Base-by-base conservation (phyloP, 2,888 invertebrate species). In the Andrena minutula region DNA sequence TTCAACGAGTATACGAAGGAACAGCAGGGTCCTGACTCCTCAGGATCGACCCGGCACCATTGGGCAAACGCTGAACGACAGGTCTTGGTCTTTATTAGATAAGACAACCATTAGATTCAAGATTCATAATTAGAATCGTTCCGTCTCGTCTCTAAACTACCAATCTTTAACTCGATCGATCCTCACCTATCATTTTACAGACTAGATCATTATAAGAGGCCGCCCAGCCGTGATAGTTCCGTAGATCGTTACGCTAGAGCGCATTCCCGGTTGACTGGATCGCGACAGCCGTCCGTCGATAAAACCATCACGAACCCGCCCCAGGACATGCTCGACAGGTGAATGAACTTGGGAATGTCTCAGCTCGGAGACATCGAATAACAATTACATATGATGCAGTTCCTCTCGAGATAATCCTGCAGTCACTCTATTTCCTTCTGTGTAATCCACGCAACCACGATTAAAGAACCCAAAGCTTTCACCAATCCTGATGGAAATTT, bases 141-240 rank as follows among this genome's bases (percentile, higher is more conserved):
- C 30, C 20, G 30, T 23, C 49, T 49, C 30, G 2, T 5, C 16
- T 53, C 16, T 23, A 26, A 41, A 35, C n/a, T 28, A 26, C n/a
- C 20, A 10, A 35, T 58, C 26, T 68, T 8, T 60, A 60, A 63
- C 41, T 41, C 8, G 35, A 53, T 26, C 66, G 32, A 56, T 49
- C 10, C 23, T 26, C 20, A 49, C 5, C 20, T 26, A 7, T 70
- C 61, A 10, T 58, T 78, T 89, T 83, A n/a, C 95, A 96, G 94
- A 95, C 97, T 98, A 93, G 99, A 99, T 94, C 99, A 99, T 93
- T 99, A 99, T 94, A 98, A 98, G 94, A 95, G 97, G 93, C 98
- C 98, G 71, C 98, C 98, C 0, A 98, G 98, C 94, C 95, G 98
- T 92, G 98, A 98, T 93, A 96, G 97, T 81, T 98, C 98, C 88